Evolutionary conservation across 2,888 invertebrate genomes (phyloP), one percentile per base, ranked within the genome.

Genomic region (Syrphus vitripennis): DNA sequence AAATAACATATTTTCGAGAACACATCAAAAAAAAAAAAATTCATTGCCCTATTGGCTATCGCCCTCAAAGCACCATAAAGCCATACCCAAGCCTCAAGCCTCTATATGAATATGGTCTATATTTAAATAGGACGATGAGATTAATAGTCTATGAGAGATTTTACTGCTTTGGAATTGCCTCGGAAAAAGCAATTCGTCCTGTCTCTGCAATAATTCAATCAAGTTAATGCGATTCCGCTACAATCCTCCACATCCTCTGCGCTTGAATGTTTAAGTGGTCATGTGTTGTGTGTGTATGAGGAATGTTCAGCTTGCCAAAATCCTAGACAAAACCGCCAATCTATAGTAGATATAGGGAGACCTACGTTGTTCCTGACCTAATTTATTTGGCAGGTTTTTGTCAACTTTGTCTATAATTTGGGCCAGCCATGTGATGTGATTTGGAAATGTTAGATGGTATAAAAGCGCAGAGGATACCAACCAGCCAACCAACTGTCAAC

Each of bases 361-460:
- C n/a, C n/a, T n/a, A 16, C 31, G n/a, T 19, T 6, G 7, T 31
- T 61, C 57, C 55, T 59, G 59, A 61, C 71, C 45, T 67, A 61
- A 83, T 78, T 78, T 83, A 78, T 83, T 24, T 83, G 42, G 55
- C 45, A 61, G 69, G 63, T 65, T 65, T 65, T 57, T 45, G 24
- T 61, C 53, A 40, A 57, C 29, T 34, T 48, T 16, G 59, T 31
- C 34, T 37, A 34, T n/a, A 40, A 24, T 45, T 10, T 16, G 81
- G 61, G 69, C 0, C 21, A n/a, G 53, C 14, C 9, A 21, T 48
- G 9, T 34, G 24, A 84, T 81, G 71, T 65, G 83, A 83, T 83
- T 83, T 79, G 57, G 55, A 42, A 48, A 83, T 61, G n/a, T 76
- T 45, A 65, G 42, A 48, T 7, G 48, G 34, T 42, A 67, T 61